Evolutionary conservation across 2,113 vertebrate genomes (phyloP), one percentile per base, ranked within the genome.

Genomic region (Anas platyrhynchos): DNA sequence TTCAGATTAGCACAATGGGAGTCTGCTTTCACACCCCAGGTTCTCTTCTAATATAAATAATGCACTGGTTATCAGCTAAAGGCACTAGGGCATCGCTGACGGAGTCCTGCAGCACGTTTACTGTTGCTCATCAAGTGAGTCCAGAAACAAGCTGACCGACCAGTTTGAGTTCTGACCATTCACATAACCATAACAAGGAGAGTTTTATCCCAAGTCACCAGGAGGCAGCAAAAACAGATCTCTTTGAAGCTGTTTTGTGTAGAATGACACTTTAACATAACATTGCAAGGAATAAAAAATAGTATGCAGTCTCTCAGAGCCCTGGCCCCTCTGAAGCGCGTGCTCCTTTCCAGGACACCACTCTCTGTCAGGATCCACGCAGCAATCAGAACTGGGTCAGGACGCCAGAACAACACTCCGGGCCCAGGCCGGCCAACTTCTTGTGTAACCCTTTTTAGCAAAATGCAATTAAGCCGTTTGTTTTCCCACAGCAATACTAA

Each of bases 21-120:
- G 50, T 67, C 89, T 18, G 31, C 50, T 93, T 95, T 94, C 86
- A 86, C 91, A 92, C 88, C 72, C 61, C 73, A 83, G 68, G 43
- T 78, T 86, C 52, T 90, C 83, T 78, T 43, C 88, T 86, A 91
- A 75, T 4, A 72, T 34, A 90, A 95, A 95, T 75, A 93, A 95
- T 23, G 50, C 76, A 84, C 31, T 50, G 36, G 55, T 87, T 63
- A 92, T 56, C 88, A 69, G 62, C 48, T 65, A 82, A 32, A 89
- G 86, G 55, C 82, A 71, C 81, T 61, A 61, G 2, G 1, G 79
- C 4, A 0, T 59, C 88, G 54, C 56, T 3, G 0, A 83, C 55
- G 69, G 80, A 69, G 76, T 84, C 69, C 81, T 66, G 81, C 55
- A 85, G 93, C 71, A 84, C 66, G 66, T 89, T 86, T 69, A 79